These are phyloP conservation scores for Dasypogon diadema DNA, from an alignment of 2,888 invertebrate genomes.

Conservation along the genomic window DNA sequence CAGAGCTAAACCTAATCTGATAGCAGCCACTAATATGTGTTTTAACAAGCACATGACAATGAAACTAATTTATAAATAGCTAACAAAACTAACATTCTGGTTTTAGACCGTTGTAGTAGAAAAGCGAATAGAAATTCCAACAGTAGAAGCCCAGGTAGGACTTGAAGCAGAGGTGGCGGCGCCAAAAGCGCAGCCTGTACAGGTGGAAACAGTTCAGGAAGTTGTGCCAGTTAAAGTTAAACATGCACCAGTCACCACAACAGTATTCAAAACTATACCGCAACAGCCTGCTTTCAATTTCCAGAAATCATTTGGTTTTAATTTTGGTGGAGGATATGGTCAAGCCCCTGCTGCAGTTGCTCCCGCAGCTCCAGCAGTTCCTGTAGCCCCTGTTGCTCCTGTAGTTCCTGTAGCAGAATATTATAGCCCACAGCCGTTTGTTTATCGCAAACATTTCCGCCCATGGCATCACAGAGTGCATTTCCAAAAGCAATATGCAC, in stretches of 20 bases:
- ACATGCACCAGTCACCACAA: background rate
- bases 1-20: background rate
- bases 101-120: slow-evolving; percentile 11
- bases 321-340: slow-evolving; percentile 4
- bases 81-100: slow-evolving; percentile 33
- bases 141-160: background rate
- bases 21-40: slow-evolving; percentile 4
- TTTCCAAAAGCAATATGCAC: background rate
- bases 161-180: background rate
- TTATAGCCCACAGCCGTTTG: slow-evolving; percentile 8
- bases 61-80: background rate
- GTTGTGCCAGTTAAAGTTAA: background rate
- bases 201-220: background rate
- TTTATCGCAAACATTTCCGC: slow-evolving; percentile 37
- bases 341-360: background rate
- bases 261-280: background rate
- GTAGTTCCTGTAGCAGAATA: background rate
- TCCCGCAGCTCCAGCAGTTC: background rate
- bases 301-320: slow-evolving; percentile 20
- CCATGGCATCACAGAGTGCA: slow-evolving; percentile 18
- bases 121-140: slow-evolving; percentile 2
- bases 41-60: background rate
- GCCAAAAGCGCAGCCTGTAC: background rate
- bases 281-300: slow-evolving; percentile 22
- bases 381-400: background rate